phyloP scores from a whole-genome alignment of 30 jellyfish, hydroid and myxozoan genomes.

The Cassiopea andromeda region DNA sequence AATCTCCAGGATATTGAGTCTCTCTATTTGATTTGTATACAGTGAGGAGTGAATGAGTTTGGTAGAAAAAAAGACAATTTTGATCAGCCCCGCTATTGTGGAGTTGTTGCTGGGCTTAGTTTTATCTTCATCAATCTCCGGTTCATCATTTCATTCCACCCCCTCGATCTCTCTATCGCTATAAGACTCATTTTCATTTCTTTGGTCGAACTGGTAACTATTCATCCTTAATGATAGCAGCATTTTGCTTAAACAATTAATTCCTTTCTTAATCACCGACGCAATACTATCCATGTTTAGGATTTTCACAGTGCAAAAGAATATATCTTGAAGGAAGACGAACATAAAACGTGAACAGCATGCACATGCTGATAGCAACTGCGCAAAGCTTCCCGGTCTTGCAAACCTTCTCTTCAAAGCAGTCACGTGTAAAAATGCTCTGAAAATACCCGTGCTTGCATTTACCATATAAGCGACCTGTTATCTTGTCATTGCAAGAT shows the following conservation, averaged over 20 bases:
- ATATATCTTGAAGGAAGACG: neutral
- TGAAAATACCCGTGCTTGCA: constrained; percentile 6
- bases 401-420: constrained; percentile 7
- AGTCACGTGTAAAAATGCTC: constrained; percentile 4
- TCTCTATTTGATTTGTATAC: constrained; percentile 16
- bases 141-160: neutral
- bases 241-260: neutral
- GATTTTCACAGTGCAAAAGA: neutral
- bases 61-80: constrained; percentile 41
- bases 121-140: neutral
- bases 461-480: constrained; percentile 24
- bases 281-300: neutral
- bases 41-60: constrained; percentile 4
- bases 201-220: neutral
- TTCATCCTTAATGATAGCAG: neutral
- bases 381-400: constrained; percentile 2
- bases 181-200: too few species aligned
- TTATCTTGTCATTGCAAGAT: constrained; percentile 18
- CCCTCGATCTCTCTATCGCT: too few species aligned
- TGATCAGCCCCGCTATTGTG: constrained; percentile 28
- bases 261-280: neutral
- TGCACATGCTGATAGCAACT: neutral
- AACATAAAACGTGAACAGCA: neutral
- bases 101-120: neutral
- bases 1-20: neutral